Percentiles rank a stretch among this genome's conserved stretches.
Evolutionary conservation across 1,140 invertebrate species (phyloP).

Genomic region (Neodiprion pinetum): DNA sequence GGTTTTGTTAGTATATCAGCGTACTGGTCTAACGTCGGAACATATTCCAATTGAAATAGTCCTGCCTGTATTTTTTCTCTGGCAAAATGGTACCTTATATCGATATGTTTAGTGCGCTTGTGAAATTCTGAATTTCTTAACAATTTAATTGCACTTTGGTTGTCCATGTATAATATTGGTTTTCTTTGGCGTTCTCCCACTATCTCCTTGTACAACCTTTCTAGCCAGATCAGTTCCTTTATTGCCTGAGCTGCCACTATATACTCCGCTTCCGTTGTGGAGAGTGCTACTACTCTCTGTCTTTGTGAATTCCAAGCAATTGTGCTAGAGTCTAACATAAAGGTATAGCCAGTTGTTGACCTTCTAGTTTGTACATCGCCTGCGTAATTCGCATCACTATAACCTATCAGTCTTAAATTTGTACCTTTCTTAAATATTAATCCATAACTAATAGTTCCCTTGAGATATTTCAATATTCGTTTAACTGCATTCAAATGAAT

Average conservation of each 20-base stretch:
- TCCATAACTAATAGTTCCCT: constrained; percentile 23
- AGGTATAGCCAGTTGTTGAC: constrained; percentile 33
- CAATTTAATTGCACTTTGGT: constrained; percentile 4
- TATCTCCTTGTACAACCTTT: constrained; percentile 19
- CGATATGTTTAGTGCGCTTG: constrained; percentile 8
- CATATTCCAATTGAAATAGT: background rate
- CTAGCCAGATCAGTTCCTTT: constrained; percentile 25
- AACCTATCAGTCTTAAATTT: constrained; percentile 15
- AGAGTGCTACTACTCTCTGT: constrained; percentile 35
- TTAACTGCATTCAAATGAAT: constrained; percentile 35
- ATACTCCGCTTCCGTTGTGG: constrained; percentile 38
- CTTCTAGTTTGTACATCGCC: constrained; percentile 32
- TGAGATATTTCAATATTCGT: constrained; percentile 23
- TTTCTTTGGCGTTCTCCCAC: background rate
- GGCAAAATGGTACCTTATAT: background rate
- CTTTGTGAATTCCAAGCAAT: constrained; percentile 37
- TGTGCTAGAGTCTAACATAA: constrained; percentile 26
- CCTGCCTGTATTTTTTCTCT: background rate
- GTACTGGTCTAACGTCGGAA: background rate
- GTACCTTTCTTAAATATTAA: constrained; percentile 14
- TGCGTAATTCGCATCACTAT: constrained; percentile 37
- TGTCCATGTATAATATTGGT: background rate
- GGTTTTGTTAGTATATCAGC: background rate
- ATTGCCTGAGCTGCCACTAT: constrained; percentile 27
- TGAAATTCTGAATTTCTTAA: background rate